Evolutionary conservation across 2,113 vertebrate genomes (phyloP), one percentile per base, ranked within the genome.

Genomic region (Centropus unirufus): DNA sequence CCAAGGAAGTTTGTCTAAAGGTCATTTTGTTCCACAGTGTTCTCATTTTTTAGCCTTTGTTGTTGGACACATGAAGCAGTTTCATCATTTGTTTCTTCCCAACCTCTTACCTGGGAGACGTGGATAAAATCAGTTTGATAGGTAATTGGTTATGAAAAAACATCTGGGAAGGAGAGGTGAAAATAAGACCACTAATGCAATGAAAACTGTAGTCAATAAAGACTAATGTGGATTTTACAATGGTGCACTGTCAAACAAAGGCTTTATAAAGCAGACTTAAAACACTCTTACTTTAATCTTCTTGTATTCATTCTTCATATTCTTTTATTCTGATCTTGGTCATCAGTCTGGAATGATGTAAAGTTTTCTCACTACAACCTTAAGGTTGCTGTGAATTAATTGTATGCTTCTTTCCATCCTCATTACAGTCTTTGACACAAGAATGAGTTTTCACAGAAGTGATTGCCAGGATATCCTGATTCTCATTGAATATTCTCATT

Each of bases 401-500:
- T 85, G 93, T 89, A 16, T 67, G 87, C 52, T 75, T 67, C 84
- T 83, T 96, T 96, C 93, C 94, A 87, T 75, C 67, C 89, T 96
- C 84, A 92, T 96, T 95, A 96, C 49, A 75, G 89, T n/a, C 77
- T 91, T 92, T 91, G 91, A 94, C 87, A 91, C 46, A 64, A 86
- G 69, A 94, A 95, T 73, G 94, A 62, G 84, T 75, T 92, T 92
- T 91, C 57, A 80, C 26, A 87, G 54, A 81, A 95, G 80, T 90
- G 86, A 92, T n/a, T 90, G 52, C 81, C 34, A 76, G 93, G 73
- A 83, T 27, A 6, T 93, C 96, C 92, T 77, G 63, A 69, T 68
- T 79, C 59, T 93, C 95, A 94, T 95, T 95, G 94, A 96, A 95
- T 93, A 95, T 96, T 95, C 95, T 95, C 79, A 97, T 96, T 96